Evolutionary conservation across 2,797 vertebrate genomes (phyloP), one percentile per base, ranked within the genome.

Genomic region (Melanogrammus aeglefinus): DNA sequence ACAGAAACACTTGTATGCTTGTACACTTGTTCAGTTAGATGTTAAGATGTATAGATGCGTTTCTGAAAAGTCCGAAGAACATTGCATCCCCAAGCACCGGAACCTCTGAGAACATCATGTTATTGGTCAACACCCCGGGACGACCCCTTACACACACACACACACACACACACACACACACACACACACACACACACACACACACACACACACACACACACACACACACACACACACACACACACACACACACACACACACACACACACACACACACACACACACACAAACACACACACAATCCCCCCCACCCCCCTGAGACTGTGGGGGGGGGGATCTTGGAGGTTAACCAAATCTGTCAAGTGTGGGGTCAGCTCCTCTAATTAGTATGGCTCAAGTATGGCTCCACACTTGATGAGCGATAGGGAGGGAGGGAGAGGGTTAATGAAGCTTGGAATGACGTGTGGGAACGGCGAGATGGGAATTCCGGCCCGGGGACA

Each of bases 361-460:
- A 82, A 84, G 85, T 81, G 4, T n/a, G 18, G 51, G 80, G 81
- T 81, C 85, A 80, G 74, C 77, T 89, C 57, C 44, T 78, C 85
- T 92, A 92, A 92, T 93, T 91, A 90, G n/a, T n/a, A n/a, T n/a
- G n/a, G n/a, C n/a, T n/a, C n/a, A n/a, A n/a, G n/a, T n/a, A n/a
- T n/a, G 85, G 80, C 78, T 78, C 81, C 81, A 82, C 91, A 90
- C 66, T 70, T 31, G 66, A 29, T 80, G 90, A 84, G 83, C 83
- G 79, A 86, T 88, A 81, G 86, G 81, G 89, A 78, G 84, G 77
- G 81, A 85, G 82, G 89, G 78, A 83, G 76, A 13, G 74, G 81
- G 66, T 87, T 91, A 90, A 92, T 93, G 89, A 92, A 87, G 83
- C 88, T 84, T 83, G 86, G 79, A 87, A 24, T 78, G 78, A 75